These are phyloP conservation scores for Drosophila littoralis DNA, from an alignment of 1,140 invertebrate species.

Conservation along the genomic window DNA sequence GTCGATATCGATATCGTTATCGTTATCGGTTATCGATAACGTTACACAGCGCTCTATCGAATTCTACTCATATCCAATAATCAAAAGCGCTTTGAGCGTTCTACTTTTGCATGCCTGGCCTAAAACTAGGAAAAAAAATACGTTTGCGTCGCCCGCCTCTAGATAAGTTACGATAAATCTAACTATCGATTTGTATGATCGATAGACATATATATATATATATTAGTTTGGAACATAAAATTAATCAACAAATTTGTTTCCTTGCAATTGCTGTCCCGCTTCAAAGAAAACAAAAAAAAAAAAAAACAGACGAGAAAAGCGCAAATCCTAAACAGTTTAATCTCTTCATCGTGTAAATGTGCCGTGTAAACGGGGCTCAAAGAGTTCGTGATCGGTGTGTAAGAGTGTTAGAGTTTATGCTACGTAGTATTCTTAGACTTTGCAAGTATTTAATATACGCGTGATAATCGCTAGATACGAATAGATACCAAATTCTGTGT, in stretches of 20 bases:
- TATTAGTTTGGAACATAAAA: constrained; percentile 69
- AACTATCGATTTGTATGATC: constrained; percentile 15
- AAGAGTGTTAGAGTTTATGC: constrained; percentile 41
- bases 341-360: constrained; percentile 20
- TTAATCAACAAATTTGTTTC: constrained; percentile 77
- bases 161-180: constrained; percentile 21
- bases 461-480: constrained; percentile 33
- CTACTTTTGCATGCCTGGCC: constrained; percentile 65
- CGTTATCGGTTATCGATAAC: constrained; percentile 49
- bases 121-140: constrained; percentile 71
- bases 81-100: constrained; percentile 75
- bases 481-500: constrained; percentile 26
- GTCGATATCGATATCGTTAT: constrained; percentile 17
- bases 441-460: constrained; percentile 61
- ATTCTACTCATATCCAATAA: constrained; percentile 40
- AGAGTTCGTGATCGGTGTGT: constrained; percentile 16
- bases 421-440: constrained; percentile 53
- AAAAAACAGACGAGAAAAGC: constrained; percentile 24
- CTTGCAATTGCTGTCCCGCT: constrained; percentile 58
- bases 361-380: constrained; percentile 21
- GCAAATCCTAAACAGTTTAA: constrained; percentile 28
- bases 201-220: constrained; percentile 40
- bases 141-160: constrained; percentile 21
- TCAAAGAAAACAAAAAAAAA: constrained; percentile 20
- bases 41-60: constrained; percentile 15